Conservation (phyloP, 2,113 vertebrate genomes). For the Oreochromis aureus region DNA sequence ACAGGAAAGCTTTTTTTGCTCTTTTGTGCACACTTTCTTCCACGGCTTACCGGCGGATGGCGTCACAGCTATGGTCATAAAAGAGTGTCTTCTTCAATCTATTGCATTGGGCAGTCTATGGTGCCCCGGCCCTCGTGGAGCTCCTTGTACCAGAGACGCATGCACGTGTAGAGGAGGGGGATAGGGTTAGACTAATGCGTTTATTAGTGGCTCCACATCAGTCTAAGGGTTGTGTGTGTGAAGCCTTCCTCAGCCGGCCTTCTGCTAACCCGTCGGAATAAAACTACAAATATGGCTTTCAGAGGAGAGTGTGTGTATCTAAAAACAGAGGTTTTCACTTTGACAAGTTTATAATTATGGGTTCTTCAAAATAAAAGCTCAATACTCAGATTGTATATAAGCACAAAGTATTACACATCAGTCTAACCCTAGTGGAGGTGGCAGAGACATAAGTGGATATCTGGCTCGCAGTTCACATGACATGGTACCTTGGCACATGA, state of each 20-base stretch:
- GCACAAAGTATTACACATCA: background rate
- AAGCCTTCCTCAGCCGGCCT: background rate
- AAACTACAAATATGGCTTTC: constrained; percentile 50
- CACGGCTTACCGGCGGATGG: constrained; percentile 55
- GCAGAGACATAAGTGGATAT: constrained; percentile 14
- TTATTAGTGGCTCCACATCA: background rate
- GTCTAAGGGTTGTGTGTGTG: background rate
- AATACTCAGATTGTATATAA: background rate
- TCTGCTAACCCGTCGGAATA: background rate
- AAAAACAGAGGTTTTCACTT: background rate
- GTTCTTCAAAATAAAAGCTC: background rate
- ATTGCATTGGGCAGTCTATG: constrained; percentile 72
- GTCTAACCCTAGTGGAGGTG: constrained; percentile 53
- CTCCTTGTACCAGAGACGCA: constrained; percentile 72
- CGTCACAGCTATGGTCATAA: constrained; percentile 85
- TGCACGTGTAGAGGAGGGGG: constrained; percentile 73
- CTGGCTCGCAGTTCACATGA: constrained; percentile 74
- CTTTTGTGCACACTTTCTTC: constrained; percentile 28
- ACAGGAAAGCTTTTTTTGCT: background rate
- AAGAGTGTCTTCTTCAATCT: constrained; percentile 66
- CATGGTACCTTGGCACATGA: constrained; percentile 76
- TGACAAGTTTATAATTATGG: background rate
- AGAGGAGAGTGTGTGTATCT: background rate
- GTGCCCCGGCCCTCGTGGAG: constrained; percentile 59
- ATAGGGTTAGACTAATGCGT: constrained; percentile 6